phyloP scores from a whole-genome alignment of 2,113 vertebrate genomes.

The Chlorodrepanis virens region DNA sequence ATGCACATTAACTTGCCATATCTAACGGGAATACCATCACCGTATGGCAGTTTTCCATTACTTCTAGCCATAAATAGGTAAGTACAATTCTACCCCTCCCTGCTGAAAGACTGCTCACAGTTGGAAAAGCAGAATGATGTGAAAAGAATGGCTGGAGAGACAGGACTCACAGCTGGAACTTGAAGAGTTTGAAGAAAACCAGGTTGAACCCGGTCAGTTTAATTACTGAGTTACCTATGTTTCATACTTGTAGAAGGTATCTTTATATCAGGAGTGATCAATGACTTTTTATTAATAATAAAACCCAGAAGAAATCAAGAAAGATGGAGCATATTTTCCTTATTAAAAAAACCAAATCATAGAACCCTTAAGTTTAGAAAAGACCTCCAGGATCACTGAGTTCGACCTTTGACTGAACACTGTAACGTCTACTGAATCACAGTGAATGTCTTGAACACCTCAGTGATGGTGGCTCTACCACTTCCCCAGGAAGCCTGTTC shows the following conservation, averaged over 20 bases:
- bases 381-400: background rate
- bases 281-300: background rate
- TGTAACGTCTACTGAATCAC: background rate
- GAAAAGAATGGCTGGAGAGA: background rate
- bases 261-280: background rate
- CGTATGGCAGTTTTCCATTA: background rate
- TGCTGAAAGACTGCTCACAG: background rate
- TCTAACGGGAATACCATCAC: background rate
- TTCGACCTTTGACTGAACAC: background rate
- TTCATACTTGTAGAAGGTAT: background rate
- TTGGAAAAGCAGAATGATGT: background rate
- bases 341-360: background rate
- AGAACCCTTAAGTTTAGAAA: background rate
- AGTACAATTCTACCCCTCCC: background rate
- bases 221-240: background rate
- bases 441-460: background rate
- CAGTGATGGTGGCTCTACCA: background rate
- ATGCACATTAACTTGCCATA: background rate
- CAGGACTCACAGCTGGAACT: background rate
- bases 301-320: background rate
- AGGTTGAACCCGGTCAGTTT: background rate
- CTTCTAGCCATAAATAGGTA: background rate
- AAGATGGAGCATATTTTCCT: background rate
- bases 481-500: rapidly evolving
- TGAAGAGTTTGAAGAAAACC: background rate